These are phyloP conservation scores for Nemurella pictetii DNA, from an alignment of 2,888 invertebrate species.

Conservation along the genomic window DNA sequence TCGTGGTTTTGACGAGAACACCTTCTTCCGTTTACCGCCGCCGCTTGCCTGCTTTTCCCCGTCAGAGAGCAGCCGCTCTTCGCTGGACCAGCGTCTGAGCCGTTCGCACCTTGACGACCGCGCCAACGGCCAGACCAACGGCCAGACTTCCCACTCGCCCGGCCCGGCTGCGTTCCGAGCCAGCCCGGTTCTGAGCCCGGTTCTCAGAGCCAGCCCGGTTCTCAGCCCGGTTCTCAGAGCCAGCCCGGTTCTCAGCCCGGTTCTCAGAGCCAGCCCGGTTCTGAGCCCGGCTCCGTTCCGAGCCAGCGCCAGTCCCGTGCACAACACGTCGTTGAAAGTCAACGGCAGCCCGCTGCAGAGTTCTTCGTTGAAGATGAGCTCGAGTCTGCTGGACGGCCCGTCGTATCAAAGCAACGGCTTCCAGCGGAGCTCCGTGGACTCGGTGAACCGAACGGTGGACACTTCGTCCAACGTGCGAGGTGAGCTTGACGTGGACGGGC, in stretches of 20 bases:
- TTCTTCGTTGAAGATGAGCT: conserved; percentile 35
- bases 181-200: neutral
- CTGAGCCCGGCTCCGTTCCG: no score
- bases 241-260: neutral
- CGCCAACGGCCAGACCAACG: conserved; percentile 35
- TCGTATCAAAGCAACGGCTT: conserved; percentile 23
- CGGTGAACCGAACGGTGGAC: conserved; percentile 43
- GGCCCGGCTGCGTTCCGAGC: conserved; percentile 35
- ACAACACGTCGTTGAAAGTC: conserved; percentile 18
- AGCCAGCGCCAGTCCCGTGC: no score
- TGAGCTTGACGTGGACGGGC: no score
- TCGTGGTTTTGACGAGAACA: no score
- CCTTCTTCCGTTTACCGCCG: no score
- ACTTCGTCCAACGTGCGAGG: conserved; percentile 48
- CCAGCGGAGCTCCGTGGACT: conserved; percentile 36
- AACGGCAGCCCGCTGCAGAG: conserved; percentile 33
- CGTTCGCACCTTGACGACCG: conserved; percentile 41
- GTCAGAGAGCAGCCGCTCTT: conserved; percentile 36
- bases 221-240: conserved; percentile 34
- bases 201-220: conserved; percentile 15
- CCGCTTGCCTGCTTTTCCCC: no score
- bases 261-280: neutral
- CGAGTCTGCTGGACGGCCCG: conserved; percentile 25
- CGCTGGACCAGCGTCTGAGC: conserved; percentile 39
- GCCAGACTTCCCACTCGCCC: conserved; percentile 36